Conservation (phyloP, 2,888 invertebrate genomes). For the Petrolisthes manimaculis region DNA sequence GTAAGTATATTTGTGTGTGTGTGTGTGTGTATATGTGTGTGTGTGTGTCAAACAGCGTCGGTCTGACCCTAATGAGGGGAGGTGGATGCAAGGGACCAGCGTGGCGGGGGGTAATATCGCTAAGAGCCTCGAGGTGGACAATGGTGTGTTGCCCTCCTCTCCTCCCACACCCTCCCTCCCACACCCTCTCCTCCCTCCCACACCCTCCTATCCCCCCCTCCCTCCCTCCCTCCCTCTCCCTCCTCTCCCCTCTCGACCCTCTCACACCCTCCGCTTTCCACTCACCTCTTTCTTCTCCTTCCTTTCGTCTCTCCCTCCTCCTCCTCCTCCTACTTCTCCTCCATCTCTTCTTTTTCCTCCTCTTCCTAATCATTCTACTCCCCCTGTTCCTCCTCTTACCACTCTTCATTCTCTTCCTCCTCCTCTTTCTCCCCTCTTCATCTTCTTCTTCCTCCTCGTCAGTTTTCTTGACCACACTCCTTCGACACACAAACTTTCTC, state of each 20-base stretch:
- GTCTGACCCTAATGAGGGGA: not conserved
- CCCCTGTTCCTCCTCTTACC: no score
- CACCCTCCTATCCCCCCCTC: no score
- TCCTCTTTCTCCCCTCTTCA: not conserved
- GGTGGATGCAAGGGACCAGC: not conserved
- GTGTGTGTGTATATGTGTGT: no score
- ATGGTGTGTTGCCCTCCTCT: constrained; percentile 7
- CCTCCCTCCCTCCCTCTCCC: no score
- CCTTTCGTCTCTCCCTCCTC: no score
- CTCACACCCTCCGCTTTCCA: not conserved
- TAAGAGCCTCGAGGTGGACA: constrained; percentile 38
- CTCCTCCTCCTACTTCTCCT: no score
- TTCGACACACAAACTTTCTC: not conserved
- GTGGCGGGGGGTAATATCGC: constrained; percentile 33
- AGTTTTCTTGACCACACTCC: not conserved
- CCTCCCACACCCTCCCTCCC: not conserved
- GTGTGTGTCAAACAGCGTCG: constrained; percentile 16
- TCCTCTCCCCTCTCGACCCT: not conserved
- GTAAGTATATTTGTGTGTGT: no score
- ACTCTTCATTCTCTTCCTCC: not conserved
- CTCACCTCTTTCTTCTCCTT: not conserved
- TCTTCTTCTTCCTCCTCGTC: not conserved
- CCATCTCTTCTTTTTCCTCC: no score
- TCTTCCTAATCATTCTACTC: no score
- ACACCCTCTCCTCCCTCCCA: not conserved